Base-by-base conservation (phyloP, 2,113 vertebrate genomes). In the Potamarius usumacintae region DNA sequence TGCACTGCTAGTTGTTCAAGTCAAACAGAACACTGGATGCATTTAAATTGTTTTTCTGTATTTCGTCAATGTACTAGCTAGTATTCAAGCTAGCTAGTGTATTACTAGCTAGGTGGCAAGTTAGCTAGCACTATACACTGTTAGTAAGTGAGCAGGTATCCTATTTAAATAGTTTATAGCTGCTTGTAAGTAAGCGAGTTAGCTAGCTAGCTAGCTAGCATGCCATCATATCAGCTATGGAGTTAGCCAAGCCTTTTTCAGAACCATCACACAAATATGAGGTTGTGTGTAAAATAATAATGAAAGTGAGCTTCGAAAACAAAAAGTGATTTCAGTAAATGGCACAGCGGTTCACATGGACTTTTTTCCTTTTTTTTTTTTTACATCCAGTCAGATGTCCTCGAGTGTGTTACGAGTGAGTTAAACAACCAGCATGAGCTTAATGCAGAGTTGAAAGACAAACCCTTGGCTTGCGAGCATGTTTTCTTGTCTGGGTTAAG, bases 401-500 rank as follows among this genome's bases (percentile, higher is more conserved):
- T 62, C 25, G 57, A 22, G 25, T 27, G 65, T 80, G 15, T 30
- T 18, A 17, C 4, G 76, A 34, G 17, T 20, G 27, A 58, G 27
- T 80, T 60, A 80, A 20, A 80, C 0, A 80, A 34, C n/a, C 15
- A 58, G 27, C 55, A 58, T 11, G 12, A 55, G 25, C 34, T 20
- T 15, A 0, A 74, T 11, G 50, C 25, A 60, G 11, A n/a, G 15
- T 55, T 53, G 48, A 57, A 17, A 27, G 72, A 90, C 90, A 30
- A 89, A 90, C 88, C 89, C 92, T 95, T 94, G 94, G 94, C 89
- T 89, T 85, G 88, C 22, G 96, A 96, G 87, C 97, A 97, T 0
- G 96, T 97, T 92, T 95, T 97, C 91, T 91, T 84, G 89, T 97
- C 96, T 57, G 91, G 84, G 79, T 97, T 97, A 90, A 98, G 87